A percentile compares a stretch with the other conserved stretches of the same genome.
These are phyloP conservation scores for Brachionichthys hirsutus DNA, from an alignment of 2,113 vertebrate genomes.

Conservation along the genomic window DNA sequence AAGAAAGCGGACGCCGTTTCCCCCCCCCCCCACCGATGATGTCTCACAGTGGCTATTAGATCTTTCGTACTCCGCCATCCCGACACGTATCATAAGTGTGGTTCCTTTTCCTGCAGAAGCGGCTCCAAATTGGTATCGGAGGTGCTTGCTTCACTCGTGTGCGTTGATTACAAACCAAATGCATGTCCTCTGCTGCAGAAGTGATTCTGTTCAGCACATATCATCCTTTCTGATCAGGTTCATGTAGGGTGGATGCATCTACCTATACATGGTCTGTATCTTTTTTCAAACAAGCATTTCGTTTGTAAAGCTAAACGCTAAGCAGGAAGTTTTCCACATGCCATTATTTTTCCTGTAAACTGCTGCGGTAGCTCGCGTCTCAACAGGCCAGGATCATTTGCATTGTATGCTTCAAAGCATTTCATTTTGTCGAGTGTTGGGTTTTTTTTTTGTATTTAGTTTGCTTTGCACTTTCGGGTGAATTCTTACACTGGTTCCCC, in stretches of 20 bases:
- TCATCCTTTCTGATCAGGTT: background rate
- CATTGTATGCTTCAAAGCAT: slow-evolving; percentile 19
- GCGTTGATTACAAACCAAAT: background rate
- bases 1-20: slow-evolving; percentile 44
- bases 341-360: slow-evolving; percentile 5
- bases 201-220: background rate
- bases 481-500: background rate
- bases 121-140: slow-evolving; percentile 50
- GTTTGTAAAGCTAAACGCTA: slow-evolving; percentile 55
- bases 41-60: slow-evolving; percentile 62
- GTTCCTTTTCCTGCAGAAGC: slow-evolving; percentile 44
- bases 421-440: slow-evolving; percentile 27
- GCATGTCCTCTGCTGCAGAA: background rate
- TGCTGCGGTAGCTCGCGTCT: slow-evolving; percentile 16
- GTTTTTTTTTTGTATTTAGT: slow-evolving; percentile 14
- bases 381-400: slow-evolving; percentile 23
- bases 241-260: background rate
- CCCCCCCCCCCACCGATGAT: slow-evolving; percentile 39
- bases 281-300: slow-evolving; percentile 1
- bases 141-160: slow-evolving; percentile 4
- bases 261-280: background rate
- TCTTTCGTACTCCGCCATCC: slow-evolving; percentile 36
- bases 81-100: slow-evolving; percentile 51
- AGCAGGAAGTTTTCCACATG: slow-evolving; percentile 8
- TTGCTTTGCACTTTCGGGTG: slow-evolving; percentile 11